Base-by-base conservation (phyloP, 30 jellyfish, hydroid and myxozoan species). In the Morbakka virulenta region DNA sequence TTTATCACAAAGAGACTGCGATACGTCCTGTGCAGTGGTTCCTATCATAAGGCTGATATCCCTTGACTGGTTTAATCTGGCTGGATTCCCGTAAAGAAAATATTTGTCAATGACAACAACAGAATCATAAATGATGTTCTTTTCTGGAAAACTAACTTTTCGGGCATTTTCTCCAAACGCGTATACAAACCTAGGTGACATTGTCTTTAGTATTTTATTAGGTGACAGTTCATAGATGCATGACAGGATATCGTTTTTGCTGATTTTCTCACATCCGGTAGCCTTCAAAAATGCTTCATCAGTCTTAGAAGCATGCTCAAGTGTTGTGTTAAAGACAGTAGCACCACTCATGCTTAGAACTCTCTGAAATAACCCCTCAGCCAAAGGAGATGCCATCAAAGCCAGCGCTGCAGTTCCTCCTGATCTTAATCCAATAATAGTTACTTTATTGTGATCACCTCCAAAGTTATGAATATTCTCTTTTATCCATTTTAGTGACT, bases 401-500 rank as follows among this genome's bases (percentile, higher is more conserved):
- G 73, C 87, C 52, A 22, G 57, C 0, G 57, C 63, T 27, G 87
- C 64, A 50, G 83, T 75, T 13, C 87, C 87, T 36, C 87, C 87
- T 17, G 87, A 51, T 22, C 87, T 52, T 24, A 50, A 84, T 11
- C 87, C 87, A 17, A 29, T 21, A 0, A 75, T 61, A 4, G 87
- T 75, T 14, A 75, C 87, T 11, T 23, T 35, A 41, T 66, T 66
- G 26, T 86, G 89, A 30, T 77, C 80, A 20, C 89, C 89, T 2
- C 89, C 89, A 66, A 77, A 77, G 27, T 62, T 62, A 17, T 20
- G 24, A 12, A 77, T 77, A 29, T 77, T 77, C 25, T 47, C 48
- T 31, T 77, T 86, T n/a, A 77, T 75, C 89, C 89, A 77, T 33
- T 77, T 35, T 27, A 77, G 65, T 2, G 75, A 81, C 2, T 50